Evolutionary conservation across 2,888 invertebrate species (phyloP), one percentile per base, ranked within the genome.

Genomic region (Leptinotarsa tumamoca): DNA sequence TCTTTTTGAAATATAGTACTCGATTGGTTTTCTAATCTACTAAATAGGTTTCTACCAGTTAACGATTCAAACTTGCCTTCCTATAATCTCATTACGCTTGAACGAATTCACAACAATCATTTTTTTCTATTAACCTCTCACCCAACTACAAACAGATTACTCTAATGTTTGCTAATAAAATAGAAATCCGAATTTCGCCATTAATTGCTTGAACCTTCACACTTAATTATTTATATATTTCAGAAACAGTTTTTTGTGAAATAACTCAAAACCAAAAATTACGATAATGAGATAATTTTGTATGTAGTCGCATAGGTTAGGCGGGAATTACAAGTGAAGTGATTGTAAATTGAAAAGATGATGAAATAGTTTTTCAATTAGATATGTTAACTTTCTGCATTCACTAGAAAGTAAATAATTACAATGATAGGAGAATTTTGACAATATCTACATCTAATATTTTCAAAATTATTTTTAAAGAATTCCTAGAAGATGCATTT

Each of bases 141-240:
- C 67, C 54, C 21, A 67, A 68, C 63, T 49, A 66, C 49, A 33
- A 67, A 68, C 33, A 66, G 56, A 54, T 56, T 43, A 50, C 63
- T 17, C 33, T n/a, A 43, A 33, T 43, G 66, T 75, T 75, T 66
- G 52, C 56, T 67, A 75, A 69, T 58, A 63, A 72, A 75, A 68
- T 75, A 75, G 75, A 75, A 75, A 75, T 72, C 68, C 27, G 18
- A 69, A 61, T 75, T 75, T 71, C 68, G 75, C 56, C 72, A 75
- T 61, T 75, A 75, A 75, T 75, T 75, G 72, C 75, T 68, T 51
- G 68, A 75, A 72, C 75, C 43, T 75, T 75, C 72, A 61, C 52
- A 49, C 33, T 68, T 68, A 75, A 75, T 75, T 75, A 61, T 63
- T 63, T 58, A 23, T 52, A n/a, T 50, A 75, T 67, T 74, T 68